Evolutionary conservation across 2,797 vertebrate species (phyloP), one percentile per base, ranked within the genome.

Genomic region (Enteromius unitaeniatus): DNA sequence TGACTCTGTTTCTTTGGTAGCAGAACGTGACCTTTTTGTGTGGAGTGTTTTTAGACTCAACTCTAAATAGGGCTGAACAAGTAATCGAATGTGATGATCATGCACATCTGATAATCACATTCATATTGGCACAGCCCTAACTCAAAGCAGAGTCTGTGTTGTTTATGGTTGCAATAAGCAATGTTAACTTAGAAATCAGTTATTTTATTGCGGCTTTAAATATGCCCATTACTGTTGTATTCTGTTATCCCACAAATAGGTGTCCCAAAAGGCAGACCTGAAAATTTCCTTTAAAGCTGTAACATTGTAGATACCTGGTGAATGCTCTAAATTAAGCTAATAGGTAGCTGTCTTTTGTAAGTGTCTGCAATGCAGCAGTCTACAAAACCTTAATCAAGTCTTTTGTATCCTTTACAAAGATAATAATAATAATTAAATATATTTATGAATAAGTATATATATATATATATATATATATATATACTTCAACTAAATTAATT

Each of bases 261-360:
- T 76, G 73, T 76, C 73, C 51, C 51, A 58, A 76, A 58, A 76
- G 21, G 3, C n/a, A 76, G 73, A 23, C 51, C 51, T 58, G 51
- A 40, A 76, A 17, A n/a, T 76, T 58, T 76, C 21, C 21, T 76
- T 75, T 76, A 58, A 58, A 40, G 37, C 51, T 1, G 6, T 76
- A 58, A 15, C 51, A 58, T 55, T 74, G 47, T 8, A 55, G 72
- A 31, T 15, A 8, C 73, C 49, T 37, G 31, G 31, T 55, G 28
- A 58, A 58, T 40, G 51, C 13, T 76, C 51, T 40, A 40, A 76
- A 76, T 58, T 58, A 58, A 40, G 40, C 34, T 9, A 74, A 53
- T 53, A 74, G 26, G 40, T 40, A 34, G 23, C 21, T 75, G 73
- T 21, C 31, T 37, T 55, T 55, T 15, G 6, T 40, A 23, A 40